Evolutionary conservation across 2,113 vertebrate genomes (phyloP).

Genomic region (Jacana jacana): DNA sequence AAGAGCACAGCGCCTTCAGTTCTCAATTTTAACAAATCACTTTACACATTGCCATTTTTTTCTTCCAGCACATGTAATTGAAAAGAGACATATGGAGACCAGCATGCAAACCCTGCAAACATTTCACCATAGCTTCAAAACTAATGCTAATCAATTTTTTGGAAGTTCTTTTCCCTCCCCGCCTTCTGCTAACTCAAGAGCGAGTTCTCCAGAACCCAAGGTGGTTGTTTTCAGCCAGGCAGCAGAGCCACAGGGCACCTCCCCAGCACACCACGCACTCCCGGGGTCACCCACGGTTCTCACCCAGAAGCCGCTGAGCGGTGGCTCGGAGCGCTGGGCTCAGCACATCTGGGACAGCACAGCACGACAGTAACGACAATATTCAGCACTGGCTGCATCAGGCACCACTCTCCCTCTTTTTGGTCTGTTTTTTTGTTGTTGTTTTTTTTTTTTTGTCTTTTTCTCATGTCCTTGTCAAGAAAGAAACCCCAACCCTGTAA

Average conservation of each 20-base stretch:
- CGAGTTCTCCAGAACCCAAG: not conserved
- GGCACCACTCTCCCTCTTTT: not conserved
- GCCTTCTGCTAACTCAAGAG: constrained; percentile 38
- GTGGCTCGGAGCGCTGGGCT: not conserved
- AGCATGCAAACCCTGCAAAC: constrained; percentile 80
- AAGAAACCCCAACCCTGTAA: not conserved
- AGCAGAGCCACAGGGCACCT: not conserved
- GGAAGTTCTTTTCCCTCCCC: not conserved
- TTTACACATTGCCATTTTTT: constrained; percentile 69
- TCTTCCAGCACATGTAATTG: constrained; percentile 76
- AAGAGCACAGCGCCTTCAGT: constrained; percentile 21
- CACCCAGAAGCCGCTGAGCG: not conserved
- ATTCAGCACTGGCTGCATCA: accelerated
- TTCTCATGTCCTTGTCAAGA: not conserved
- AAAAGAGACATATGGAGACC: constrained; percentile 83
- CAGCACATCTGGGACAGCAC: constrained; percentile 2
- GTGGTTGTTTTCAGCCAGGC: not conserved
- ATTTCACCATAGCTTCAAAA: constrained; percentile 76
- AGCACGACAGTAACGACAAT: not conserved
- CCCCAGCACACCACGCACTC: not conserved
- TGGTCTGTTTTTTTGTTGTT: not conserved
- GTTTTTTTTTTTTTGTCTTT: not conserved
- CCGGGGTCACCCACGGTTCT: not conserved
- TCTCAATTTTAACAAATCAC: constrained; percentile 64
- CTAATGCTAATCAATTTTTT: constrained; percentile 72